Evolutionary conservation across 2,113 vertebrate species (phyloP), one percentile per base, ranked within the genome.

Genomic region (Leucosticte australis): DNA sequence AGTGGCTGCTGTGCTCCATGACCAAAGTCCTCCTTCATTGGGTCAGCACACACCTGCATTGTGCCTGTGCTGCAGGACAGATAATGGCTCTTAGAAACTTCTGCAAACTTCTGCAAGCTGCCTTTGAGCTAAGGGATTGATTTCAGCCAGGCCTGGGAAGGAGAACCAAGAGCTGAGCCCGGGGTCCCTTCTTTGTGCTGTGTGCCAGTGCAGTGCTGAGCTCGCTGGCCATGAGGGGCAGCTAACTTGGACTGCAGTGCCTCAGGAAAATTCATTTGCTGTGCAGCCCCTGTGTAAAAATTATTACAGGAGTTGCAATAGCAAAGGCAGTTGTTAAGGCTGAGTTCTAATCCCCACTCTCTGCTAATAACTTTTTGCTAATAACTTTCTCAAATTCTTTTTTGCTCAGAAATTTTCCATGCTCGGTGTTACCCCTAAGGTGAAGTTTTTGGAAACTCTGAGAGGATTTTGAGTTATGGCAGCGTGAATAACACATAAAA

Each of bases 251-350:
- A 67, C 74, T 41, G 42, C 41, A 74, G 33, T 82, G 89, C 81
- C 83, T 53, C 65, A 71, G 81, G 87, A 96, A 94, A 92, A 91
- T 83, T 65, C n/a, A 95, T 92, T 91, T 95, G 81, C 77, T 79
- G 18, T 53, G 74, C 63, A 91, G 77, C 49, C 62, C 18, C 53
- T 26, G 41, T 85, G 78, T 87, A 82, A 95, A 94, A 94, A 73
- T 90, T 46, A 73, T 79, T 92, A 39, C 3, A 70, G 80, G 65
- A 91, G 69, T 78, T 91, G 86, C 69, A 90, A 92, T 39, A 94
- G 80, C 89, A 90, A 83, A 75, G 1, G 41, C 56, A 81, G 82
- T 89, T 95, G 59, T 91, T 71, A 90, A 79, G 76, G 60, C 46
- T 79, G 70, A 74, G 17, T 56, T 92, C 59, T 94, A 90, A 91